phyloP scores from a whole-genome alignment of 2,888 invertebrate genomes.

The Gymnoscelis rufifasciata region DNA sequence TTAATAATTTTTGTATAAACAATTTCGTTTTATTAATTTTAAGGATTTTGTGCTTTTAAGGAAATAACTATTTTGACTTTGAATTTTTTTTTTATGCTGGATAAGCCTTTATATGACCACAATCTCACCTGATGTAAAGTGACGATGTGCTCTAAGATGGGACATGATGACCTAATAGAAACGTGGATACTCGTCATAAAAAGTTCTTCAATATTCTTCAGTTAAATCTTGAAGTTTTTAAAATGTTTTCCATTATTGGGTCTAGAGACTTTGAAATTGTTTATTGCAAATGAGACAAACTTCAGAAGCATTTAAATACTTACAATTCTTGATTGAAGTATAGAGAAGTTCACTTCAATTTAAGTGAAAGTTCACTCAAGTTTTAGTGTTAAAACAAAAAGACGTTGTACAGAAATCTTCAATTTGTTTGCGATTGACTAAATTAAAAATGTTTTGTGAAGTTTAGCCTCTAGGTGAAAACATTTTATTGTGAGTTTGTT shows the following conservation, averaged over 20 bases:
- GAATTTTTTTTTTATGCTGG: too few relatives aligned
- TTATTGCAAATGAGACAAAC: slow-evolving; percentile 16
- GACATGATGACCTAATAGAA: too few relatives aligned
- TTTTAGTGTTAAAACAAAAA: slow-evolving; percentile 1
- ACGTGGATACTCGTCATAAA: too few relatives aligned
- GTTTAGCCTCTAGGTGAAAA: background rate
- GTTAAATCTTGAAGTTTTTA: slow-evolving; percentile 7
- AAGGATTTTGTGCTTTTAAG: too few relatives aligned
- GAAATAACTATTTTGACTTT: too few relatives aligned
- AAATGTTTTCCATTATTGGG: slow-evolving; percentile 9
- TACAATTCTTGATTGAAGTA: slow-evolving; percentile 2
- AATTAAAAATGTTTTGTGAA: background rate
- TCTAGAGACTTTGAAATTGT: slow-evolving; percentile 17
- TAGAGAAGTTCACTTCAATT: slow-evolving; percentile 2
- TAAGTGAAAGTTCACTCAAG: slow-evolving; percentile 1
- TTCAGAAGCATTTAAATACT: slow-evolving; percentile 3
- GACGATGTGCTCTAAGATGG: too few relatives aligned
- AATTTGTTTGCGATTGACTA: background rate
- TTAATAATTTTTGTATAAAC: too few relatives aligned
- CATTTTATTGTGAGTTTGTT: too few relatives aligned
- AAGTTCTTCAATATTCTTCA: background rate
- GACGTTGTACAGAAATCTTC: background rate
- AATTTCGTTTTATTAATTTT: too few relatives aligned
- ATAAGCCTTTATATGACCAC: too few relatives aligned
- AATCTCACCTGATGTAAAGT: too few relatives aligned